phyloP scores from a whole-genome alignment of 37 sponge, comb jelly and placozoan genomes.

The Aplysina aerophoba region DNA sequence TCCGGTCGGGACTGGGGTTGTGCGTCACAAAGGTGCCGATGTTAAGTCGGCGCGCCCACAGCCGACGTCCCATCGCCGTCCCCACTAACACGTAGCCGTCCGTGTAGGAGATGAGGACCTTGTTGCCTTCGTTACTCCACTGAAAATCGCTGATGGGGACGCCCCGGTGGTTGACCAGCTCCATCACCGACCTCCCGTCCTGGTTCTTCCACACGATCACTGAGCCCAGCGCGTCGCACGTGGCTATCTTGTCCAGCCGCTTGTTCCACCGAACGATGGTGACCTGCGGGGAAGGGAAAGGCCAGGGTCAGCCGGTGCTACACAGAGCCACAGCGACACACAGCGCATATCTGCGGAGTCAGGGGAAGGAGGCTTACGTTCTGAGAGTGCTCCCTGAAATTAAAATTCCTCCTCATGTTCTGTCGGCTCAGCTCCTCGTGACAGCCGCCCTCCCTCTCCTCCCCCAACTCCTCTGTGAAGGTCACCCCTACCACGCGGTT shows the following conservation, averaged over 20 bases:
- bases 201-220: conserved; percentile 92
- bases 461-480: conserved; percentile 60
- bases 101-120: conserved; percentile 84
- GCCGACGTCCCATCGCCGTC: conserved; percentile 83
- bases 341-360: too few species aligned
- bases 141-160: conserved; percentile 85
- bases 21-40: conserved; percentile 86
- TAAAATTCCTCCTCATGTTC: conserved; percentile 83
- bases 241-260: conserved; percentile 85
- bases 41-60: conserved; percentile 89
- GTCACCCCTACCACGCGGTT: conserved; percentile 81
- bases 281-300: conserved; percentile 50
- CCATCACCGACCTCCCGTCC: conserved; percentile 91
- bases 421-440: conserved; percentile 50
- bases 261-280: conserved; percentile 91
- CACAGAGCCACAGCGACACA: not conserved
- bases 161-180: conserved; percentile 90
- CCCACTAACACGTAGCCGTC: conserved; percentile 94
- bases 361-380: conserved; percentile 74
- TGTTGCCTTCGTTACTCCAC: conserved; percentile 90
- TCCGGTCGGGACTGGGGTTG: conserved; percentile 56
- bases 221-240: conserved; percentile 86
- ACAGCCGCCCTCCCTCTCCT: conserved; percentile 7
- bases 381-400: conserved; percentile 86
- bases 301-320: not conserved